These are phyloP conservation scores for Echeneis naucrates DNA, from an alignment of 2,797 vertebrate species.

Conservation along the genomic window DNA sequence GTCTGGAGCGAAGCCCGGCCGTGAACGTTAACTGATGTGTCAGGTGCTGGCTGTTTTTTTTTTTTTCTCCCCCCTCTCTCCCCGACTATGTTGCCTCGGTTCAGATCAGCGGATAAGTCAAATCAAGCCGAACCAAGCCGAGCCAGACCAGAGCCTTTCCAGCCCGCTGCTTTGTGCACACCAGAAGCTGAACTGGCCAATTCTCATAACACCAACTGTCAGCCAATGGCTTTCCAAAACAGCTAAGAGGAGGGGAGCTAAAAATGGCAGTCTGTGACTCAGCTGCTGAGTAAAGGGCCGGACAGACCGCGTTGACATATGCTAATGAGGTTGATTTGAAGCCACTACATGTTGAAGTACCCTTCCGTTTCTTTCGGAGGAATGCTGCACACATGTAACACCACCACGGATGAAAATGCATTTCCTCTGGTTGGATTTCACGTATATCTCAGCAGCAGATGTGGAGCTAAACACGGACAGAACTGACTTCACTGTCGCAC, in stretches of 20 bases:
- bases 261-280: conserved; percentile 34
- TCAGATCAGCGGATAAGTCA: conserved; percentile 53
- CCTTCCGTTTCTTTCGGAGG: background rate
- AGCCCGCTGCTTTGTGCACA: conserved; percentile 57
- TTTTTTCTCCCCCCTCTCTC: background rate
- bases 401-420: background rate
- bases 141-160: conserved; percentile 36
- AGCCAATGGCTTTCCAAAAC: conserved; percentile 23
- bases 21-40: conserved; percentile 70
- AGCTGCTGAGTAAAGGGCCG: background rate
- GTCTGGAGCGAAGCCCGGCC: conserved; percentile 64
- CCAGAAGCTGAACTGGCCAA: conserved; percentile 51
- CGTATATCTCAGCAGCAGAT: background rate
- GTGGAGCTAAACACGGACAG: conserved; percentile 6
- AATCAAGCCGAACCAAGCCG: conserved; percentile 29
- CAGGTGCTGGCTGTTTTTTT: conserved; percentile 70
- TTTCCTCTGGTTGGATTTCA: background rate
- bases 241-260: conserved; percentile 11
- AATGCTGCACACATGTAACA: background rate
- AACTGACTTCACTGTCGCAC: conserved; percentile 1
- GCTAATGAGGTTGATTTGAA: background rate
- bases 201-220: conserved; percentile 31
- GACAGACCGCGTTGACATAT: background rate
- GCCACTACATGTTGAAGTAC: background rate
- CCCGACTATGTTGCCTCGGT: conserved; percentile 56